phyloP scores from a whole-genome alignment of 2,113 vertebrate species.

The Eulemur macaco region DNA sequence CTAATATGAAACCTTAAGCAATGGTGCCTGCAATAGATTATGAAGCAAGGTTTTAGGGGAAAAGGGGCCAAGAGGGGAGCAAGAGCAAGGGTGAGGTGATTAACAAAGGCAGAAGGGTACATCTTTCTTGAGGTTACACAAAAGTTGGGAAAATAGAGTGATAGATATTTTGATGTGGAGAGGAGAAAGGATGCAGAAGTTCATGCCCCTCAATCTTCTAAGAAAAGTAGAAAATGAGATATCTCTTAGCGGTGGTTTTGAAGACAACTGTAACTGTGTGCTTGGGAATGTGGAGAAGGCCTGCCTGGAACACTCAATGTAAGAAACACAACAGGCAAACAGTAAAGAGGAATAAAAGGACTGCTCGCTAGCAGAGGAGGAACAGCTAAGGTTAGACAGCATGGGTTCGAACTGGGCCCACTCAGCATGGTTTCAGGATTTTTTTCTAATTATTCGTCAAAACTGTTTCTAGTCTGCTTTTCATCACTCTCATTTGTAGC shows the following conservation, averaged over 20 bases:
- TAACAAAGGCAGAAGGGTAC: background rate
- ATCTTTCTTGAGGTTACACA: background rate
- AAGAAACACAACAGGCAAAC: background rate
- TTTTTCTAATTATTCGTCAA: background rate
- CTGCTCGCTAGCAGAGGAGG: background rate
- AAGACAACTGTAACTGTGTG: background rate
- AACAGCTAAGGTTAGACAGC: background rate
- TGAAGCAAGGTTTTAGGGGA: background rate
- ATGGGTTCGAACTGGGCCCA: background rate
- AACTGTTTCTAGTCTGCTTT: background rate
- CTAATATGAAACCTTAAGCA: background rate
- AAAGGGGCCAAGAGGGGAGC: background rate
- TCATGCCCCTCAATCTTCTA: background rate
- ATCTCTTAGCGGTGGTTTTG: background rate
- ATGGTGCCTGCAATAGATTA: background rate
- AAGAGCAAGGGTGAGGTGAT: background rate
- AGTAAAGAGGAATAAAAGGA: background rate
- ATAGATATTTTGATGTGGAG: background rate
- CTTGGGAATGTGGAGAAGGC: background rate
- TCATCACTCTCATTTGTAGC: background rate
- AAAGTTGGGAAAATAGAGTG: background rate
- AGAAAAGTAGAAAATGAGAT: background rate
- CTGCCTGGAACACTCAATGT: background rate
- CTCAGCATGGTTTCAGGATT: background rate
- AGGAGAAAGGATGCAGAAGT: background rate